Percentiles rank a stretch among this genome's conserved stretches.
Conservation (phyloP, 2,797 vertebrate genomes). For the Gallinago nigripennis region DNA sequence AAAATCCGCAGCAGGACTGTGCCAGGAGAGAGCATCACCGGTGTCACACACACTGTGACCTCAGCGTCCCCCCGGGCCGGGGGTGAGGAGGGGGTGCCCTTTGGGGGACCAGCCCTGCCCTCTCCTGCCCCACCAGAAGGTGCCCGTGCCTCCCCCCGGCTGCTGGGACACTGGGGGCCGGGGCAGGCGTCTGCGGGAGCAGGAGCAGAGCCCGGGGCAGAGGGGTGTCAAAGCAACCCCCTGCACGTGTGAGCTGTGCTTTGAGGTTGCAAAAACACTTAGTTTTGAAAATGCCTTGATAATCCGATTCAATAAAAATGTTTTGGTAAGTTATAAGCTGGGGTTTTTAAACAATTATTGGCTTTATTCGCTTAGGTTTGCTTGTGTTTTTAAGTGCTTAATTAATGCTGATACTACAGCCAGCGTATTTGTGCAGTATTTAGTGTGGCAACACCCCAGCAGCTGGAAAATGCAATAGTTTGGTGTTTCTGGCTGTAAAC, state of each 20-base stretch:
- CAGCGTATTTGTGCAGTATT: neutral
- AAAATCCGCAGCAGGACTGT: neutral
- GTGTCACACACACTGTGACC: rapidly evolving
- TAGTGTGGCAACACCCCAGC: neutral
- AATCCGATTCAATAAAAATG: neutral
- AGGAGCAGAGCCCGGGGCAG: neutral
- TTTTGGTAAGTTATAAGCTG: neutral
- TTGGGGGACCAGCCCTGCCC: neutral
- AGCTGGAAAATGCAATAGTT: neutral
- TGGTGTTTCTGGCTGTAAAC: neutral
- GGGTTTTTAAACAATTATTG: neutral
- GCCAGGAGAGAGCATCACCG: neutral
- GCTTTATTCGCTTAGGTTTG: neutral
- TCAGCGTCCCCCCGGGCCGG: rapidly evolving
- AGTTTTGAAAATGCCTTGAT: neutral
- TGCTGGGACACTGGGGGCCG: neutral
- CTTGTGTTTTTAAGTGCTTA: neutral
- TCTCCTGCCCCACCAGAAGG: neutral
- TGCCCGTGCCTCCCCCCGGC: neutral
- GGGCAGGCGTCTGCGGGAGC: neutral
- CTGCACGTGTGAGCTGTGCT: neutral
- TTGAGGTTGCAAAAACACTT: neutral
- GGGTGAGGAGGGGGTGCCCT: too few species aligned
- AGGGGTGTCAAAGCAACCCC: neutral
- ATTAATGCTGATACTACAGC: neutral